Base-by-base conservation (phyloP, 2,888 invertebrate genomes). In the Atethmia centrago region DNA sequence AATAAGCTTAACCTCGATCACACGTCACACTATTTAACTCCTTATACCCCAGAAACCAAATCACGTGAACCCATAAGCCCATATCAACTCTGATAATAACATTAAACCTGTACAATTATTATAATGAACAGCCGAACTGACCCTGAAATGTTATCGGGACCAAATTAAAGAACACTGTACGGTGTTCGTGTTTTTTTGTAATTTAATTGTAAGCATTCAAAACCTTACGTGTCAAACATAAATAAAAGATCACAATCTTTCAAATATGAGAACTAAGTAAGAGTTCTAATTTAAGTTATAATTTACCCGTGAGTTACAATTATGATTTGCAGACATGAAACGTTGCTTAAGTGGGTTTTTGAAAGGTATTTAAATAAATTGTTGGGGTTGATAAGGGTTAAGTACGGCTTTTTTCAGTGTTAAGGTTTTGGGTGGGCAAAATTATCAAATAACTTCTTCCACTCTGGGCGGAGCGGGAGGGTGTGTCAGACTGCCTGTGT, bases 221-320 rank as follows among this genome's bases (percentile, higher is more conserved):
- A 59, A 59, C 59, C 55, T 84, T 10, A 66, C 85, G 85, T 85
- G 84, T 40, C 53, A 59, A 56, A 49, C 36, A 72, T 31, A 58
- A 79, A 85, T 85, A 79, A 79, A 61, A 82, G 85, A 85, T 85
- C 5, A 0, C 8, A 78, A 82, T 80, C 84, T 64, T 31, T 36
- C 53, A 49, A 61, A 65, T 51, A 58, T 79, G 75, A 71, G 74
- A 73, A 71, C 61, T 31, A 61, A 77, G 68, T 78, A 67, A 63
- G 9, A 58, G 47, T 51, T 76, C 51, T 67, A 74, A 74, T 77
- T 82, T 62, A 67, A 64, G 16, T 65, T 61, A 82, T 82, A 84
- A 71, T 83, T 76, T 58, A 51, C 28, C 55, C 3, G 61, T 10
- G 31, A 59, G 45, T 25, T 19, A 58, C 72, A 79, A 83, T 85